Evolutionary conservation across 2,888 invertebrate genomes (phyloP).

Genomic region (Campoplex capitator): DNA sequence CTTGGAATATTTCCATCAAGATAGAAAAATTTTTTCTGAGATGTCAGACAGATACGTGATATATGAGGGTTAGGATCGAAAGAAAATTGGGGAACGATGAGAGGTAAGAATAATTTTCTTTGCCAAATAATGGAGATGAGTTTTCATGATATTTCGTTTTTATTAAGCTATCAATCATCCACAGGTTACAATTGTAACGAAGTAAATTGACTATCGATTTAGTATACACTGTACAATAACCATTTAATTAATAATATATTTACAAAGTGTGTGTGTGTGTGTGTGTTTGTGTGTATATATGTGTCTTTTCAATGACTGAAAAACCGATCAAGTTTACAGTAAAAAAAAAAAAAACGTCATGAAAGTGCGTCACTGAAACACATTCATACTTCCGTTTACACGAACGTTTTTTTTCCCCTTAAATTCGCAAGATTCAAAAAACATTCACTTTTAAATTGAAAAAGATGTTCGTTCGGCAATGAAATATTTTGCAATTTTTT

Average conservation of each 20-base stretch:
- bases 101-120: not conserved
- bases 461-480: not conserved
- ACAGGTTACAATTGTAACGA: constrained; percentile 60
- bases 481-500: not conserved
- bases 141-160: constrained; percentile 36
- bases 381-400: constrained; percentile 1
- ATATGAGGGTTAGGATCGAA: not conserved
- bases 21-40: not conserved
- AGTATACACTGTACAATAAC: constrained; percentile 64
- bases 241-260: constrained; percentile 59
- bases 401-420: not conserved
- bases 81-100: not conserved
- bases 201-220: constrained; percentile 54
- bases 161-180: constrained; percentile 57
- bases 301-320: not conserved
- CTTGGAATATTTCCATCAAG: not conserved
- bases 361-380: not conserved
- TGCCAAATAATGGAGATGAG: not conserved
- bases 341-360: not conserved
- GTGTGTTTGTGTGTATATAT: constrained; percentile 31
- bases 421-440: not conserved
- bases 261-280: constrained; percentile 50
- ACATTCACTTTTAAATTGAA: not conserved
- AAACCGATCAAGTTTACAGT: not conserved
- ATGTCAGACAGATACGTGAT: not conserved